A percentile compares a stretch with the other conserved stretches of the same genome.
phyloP scores from a whole-genome alignment of 2,888 invertebrate genomes.

The Hipparchia sbordonii region DNA sequence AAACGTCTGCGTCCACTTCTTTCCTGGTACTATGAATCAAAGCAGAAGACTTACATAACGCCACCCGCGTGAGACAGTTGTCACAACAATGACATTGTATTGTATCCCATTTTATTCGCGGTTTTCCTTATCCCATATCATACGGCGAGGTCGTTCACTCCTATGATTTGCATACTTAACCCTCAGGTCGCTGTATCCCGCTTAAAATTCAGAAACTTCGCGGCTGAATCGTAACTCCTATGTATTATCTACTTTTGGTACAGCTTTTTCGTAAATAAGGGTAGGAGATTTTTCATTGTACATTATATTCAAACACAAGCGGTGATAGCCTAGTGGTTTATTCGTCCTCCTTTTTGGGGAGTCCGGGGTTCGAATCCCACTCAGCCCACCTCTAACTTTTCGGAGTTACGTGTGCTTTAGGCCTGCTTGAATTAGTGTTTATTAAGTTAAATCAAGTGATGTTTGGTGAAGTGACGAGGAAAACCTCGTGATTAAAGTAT shows the following conservation, averaged over 20 bases:
- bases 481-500: too few relatives aligned
- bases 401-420: too few relatives aligned
- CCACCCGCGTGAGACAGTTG: constrained; percentile 6
- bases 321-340: too few relatives aligned
- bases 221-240: constrained; percentile 8
- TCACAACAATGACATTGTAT: constrained; percentile 26
- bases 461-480: too few relatives aligned
- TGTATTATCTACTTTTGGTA: constrained; percentile 20
- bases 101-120: constrained; percentile 34
- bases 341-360: too few relatives aligned
- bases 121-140: constrained; percentile 36
- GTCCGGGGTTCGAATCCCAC: too few relatives aligned
- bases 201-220: constrained; percentile 38
- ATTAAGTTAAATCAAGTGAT: too few relatives aligned
- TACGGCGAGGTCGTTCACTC: constrained; percentile 36
- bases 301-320: neutral
- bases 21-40: constrained; percentile 13
- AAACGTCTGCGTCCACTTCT: neutral
- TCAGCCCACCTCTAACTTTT: too few relatives aligned
- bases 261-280: constrained; percentile 12
- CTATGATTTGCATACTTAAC: constrained; percentile 38
- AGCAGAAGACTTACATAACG: neutral
- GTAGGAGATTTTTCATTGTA: constrained; percentile 2
- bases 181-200: constrained; percentile 25
- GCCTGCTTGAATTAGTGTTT: too few relatives aligned